These are phyloP conservation scores for Noctua janthe DNA, from an alignment of 2,888 invertebrate species.

Conservation along the genomic window DNA sequence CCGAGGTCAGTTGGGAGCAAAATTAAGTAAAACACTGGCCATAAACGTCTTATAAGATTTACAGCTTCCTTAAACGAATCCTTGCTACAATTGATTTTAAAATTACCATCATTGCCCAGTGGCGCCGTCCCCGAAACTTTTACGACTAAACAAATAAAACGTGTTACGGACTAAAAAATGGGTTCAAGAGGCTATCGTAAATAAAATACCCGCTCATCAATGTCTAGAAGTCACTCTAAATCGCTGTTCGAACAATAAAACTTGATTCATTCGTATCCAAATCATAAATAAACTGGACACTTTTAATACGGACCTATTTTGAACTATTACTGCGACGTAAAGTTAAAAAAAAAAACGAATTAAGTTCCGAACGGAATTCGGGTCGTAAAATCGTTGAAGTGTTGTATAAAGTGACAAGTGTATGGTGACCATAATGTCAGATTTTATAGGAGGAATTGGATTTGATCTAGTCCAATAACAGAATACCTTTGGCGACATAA, in stretches of 20 bases:
- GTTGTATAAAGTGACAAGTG: slow-evolving; percentile 73
- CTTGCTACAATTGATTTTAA: slow-evolving; percentile 66
- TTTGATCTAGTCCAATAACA: not conserved
- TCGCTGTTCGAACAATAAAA: slow-evolving; percentile 83
- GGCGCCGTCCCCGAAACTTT: slow-evolving; percentile 73
- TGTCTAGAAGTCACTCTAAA: slow-evolving; percentile 78
- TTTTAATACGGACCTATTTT: slow-evolving; percentile 86
- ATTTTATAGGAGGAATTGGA: not conserved
- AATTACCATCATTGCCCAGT: slow-evolving; percentile 66
- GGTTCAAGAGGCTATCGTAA: slow-evolving; percentile 83
- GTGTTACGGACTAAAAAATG: slow-evolving; percentile 81
- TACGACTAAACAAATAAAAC: slow-evolving; percentile 76
- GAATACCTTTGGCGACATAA: not conserved
- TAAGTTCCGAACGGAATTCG: slow-evolving; percentile 76
- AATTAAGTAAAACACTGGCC: slow-evolving; percentile 40
- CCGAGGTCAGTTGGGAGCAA: slow-evolving; percentile 48
- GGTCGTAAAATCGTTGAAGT: slow-evolving; percentile 75
- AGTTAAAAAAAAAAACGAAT: slow-evolving; percentile 76
- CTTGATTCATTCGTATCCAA: slow-evolving; percentile 80
- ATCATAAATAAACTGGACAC: slow-evolving; percentile 85
- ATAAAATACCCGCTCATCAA: slow-evolving; percentile 81
- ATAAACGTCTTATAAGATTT: slow-evolving; percentile 58
- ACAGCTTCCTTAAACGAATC: slow-evolving; percentile 54
- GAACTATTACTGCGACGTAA: slow-evolving; percentile 86
- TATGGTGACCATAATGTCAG: slow-evolving; percentile 69